These are phyloP conservation scores for Sebastes aleutianus DNA, from an alignment of 2,797 vertebrate species.

Conservation along the genomic window DNA sequence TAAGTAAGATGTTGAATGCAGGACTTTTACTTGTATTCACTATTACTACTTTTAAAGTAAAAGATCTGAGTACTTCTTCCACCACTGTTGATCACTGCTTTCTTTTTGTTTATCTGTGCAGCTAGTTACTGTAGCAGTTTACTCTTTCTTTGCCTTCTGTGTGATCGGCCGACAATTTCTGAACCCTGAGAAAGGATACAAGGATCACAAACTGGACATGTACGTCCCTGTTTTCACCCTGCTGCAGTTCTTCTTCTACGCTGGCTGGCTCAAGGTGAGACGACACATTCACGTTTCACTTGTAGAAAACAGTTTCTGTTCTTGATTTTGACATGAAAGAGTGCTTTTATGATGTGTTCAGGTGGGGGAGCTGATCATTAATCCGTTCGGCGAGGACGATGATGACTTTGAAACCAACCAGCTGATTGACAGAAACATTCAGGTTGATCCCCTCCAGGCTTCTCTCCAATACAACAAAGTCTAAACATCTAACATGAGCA, in stretches of 20 bases:
- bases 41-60: not conserved
- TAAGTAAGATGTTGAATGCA: not conserved
- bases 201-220: conserved; percentile 81
- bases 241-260: conserved; percentile 95
- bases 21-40: not conserved
- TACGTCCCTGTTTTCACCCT: conserved; percentile 90
- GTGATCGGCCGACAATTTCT: conserved; percentile 90
- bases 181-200: conserved; percentile 77
- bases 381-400: conserved; percentile 92
- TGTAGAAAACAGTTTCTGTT: not conserved
- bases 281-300: not conserved
- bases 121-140: conserved; percentile 91
- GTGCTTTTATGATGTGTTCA: conserved; percentile 21
- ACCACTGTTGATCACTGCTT: not conserved
- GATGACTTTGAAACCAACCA: conserved; percentile 96
- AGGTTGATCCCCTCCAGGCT: conserved; percentile 72
- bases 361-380: conserved; percentile 93
- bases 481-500: not conserved
- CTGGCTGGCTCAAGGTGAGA: conserved; percentile 91
- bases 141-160: conserved; percentile 90
- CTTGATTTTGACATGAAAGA: not conserved
- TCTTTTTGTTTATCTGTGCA: conserved; percentile 38
- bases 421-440: conserved; percentile 91
- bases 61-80: not conserved
- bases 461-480: not conserved